Evolutionary conservation across 2,888 invertebrate genomes (phyloP).

Genomic region (Melinaea menophilus): DNA sequence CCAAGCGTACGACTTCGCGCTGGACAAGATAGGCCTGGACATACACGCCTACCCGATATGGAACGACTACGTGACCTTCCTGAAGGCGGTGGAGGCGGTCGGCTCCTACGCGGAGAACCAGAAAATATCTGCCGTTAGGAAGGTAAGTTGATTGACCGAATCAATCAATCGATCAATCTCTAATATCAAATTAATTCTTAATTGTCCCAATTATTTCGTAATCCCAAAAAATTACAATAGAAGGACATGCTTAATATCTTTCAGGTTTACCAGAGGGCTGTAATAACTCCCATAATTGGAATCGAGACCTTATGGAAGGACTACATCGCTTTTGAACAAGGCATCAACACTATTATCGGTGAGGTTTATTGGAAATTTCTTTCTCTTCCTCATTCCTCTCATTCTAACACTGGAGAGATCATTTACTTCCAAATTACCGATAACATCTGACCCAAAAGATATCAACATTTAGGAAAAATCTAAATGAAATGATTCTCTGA

Average conservation of each 20-base stretch:
- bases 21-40: constrained; percentile 99
- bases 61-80: constrained; percentile 98
- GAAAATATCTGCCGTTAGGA: constrained; percentile 97
- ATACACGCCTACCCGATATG: constrained; percentile 97
- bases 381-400: too few relatives aligned
- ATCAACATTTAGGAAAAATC: not conserved
- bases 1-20: constrained; percentile 98
- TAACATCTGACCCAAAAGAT: too few relatives aligned
- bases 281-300: constrained; percentile 97
- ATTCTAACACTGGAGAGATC: too few relatives aligned
- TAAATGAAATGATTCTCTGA: not conserved
- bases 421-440: too few relatives aligned
- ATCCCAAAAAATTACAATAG: not conserved
- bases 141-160: constrained; percentile 73
- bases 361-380: too few relatives aligned
- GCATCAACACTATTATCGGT: constrained; percentile 83
- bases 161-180: not conserved
- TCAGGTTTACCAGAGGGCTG: constrained; percentile 95
- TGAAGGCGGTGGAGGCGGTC: constrained; percentile 97
- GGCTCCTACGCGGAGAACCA: constrained; percentile 99
- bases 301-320: constrained; percentile 99
- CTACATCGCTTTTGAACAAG: constrained; percentile 97
- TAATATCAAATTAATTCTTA: not conserved
- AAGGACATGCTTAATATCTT: constrained; percentile 25
- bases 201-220: not conserved